These are phyloP conservation scores for Diplolepis rosae DNA, from an alignment of 2,888 invertebrate species.

Conservation along the genomic window DNA sequence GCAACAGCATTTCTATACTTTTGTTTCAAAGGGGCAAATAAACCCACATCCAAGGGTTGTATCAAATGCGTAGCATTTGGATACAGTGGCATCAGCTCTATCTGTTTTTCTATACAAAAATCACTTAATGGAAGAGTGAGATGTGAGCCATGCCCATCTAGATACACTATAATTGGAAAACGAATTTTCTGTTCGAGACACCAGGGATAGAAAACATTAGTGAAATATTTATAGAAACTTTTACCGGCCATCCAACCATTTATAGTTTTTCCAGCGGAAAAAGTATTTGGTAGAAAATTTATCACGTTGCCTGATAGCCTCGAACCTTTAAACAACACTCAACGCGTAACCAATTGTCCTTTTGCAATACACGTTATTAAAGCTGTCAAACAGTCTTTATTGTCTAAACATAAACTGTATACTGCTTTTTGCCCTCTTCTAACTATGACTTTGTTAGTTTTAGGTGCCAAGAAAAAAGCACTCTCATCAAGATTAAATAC, in stretches of 20 bases:
- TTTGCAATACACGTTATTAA: slow-evolving; percentile 53
- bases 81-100: slow-evolving; percentile 29
- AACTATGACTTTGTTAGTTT: slow-evolving; percentile 54
- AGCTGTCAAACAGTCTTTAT: slow-evolving; percentile 54
- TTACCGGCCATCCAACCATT: slow-evolving; percentile 40
- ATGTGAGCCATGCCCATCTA: slow-evolving; percentile 53
- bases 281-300: slow-evolving; percentile 29
- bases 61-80: slow-evolving; percentile 40
- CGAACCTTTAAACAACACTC: not conserved
- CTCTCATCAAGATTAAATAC: slow-evolving; percentile 56
- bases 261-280: slow-evolving; percentile 37
- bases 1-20: slow-evolving; percentile 12
- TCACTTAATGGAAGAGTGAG: slow-evolving; percentile 43
- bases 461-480: slow-evolving; percentile 51
- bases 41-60: slow-evolving; percentile 46
- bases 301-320: not conserved
- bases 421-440: slow-evolving; percentile 55
- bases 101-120: slow-evolving; percentile 36
- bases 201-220: slow-evolving; percentile 43
- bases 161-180: slow-evolving; percentile 48
- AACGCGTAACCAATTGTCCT: slow-evolving; percentile 36
- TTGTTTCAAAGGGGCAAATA: slow-evolving; percentile 46
- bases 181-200: slow-evolving; percentile 38
- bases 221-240: slow-evolving; percentile 42
- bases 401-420: slow-evolving; percentile 49